These are phyloP conservation scores for Drosophila monieri DNA, from an alignment of 2,888 invertebrate genomes.

Conservation along the genomic window DNA sequence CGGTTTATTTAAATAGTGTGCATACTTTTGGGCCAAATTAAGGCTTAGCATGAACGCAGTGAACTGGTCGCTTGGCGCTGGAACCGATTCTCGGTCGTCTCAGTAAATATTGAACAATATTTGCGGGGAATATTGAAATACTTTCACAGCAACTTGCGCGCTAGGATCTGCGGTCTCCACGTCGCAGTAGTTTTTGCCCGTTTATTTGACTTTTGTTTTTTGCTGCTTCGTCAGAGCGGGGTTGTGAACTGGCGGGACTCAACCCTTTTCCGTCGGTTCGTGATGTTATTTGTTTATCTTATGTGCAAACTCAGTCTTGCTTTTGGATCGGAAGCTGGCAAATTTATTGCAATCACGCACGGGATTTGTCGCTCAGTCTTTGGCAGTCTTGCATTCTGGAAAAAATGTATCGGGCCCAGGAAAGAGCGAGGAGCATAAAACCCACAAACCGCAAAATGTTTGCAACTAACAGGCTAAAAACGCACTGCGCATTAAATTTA, in stretches of 20 bases:
- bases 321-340: constrained; percentile 27
- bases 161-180: constrained; percentile 7
- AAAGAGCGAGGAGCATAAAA: not conserved
- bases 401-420: constrained; percentile 13
- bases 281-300: constrained; percentile 55
- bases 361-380: constrained; percentile 65
- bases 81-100: not conserved
- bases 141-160: constrained; percentile 35
- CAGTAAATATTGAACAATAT: constrained; percentile 1
- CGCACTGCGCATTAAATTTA: constrained; percentile 65
- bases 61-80: not conserved
- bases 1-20: not conserved
- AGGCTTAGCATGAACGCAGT: not conserved
- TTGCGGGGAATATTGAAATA: constrained; percentile 67
- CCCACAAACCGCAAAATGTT: constrained; percentile 54
- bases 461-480: constrained; percentile 49
- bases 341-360: constrained; percentile 76
- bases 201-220: constrained; percentile 58
- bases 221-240: constrained; percentile 39
- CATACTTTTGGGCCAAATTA: not conserved
- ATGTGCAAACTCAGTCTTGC: constrained; percentile 49
- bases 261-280: constrained; percentile 7
- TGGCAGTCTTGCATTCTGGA: constrained; percentile 32
- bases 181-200: constrained; percentile 29
- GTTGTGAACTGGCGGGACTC: constrained; percentile 24